phyloP scores from a whole-genome alignment of 2,113 vertebrate species.

The Salvelinus sp. region DNA sequence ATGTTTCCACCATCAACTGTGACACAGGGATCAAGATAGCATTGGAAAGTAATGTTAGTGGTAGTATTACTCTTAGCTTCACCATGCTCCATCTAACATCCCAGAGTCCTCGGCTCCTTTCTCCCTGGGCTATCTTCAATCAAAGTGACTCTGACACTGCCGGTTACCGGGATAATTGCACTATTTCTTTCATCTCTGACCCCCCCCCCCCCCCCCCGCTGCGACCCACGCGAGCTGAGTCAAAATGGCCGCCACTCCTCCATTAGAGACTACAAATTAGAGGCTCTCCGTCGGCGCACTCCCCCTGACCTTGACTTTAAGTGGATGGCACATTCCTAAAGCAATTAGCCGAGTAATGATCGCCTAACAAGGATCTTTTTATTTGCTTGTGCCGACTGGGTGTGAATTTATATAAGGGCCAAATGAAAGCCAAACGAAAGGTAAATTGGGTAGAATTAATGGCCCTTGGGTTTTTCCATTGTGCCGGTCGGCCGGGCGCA shows the following conservation, averaged over 20 bases:
- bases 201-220: conserved; percentile 57
- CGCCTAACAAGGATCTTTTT: conserved; percentile 76
- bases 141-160: conserved; percentile 55
- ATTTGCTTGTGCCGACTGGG: conserved; percentile 74
- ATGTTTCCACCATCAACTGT: conserved; percentile 64
- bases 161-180: conserved; percentile 70
- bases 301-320: conserved; percentile 76
- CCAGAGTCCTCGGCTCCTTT: conserved; percentile 32
- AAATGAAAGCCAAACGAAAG: conserved; percentile 73
- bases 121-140: conserved; percentile 47
- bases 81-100: conserved; percentile 38
- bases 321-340: conserved; percentile 73
- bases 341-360: conserved; percentile 80
- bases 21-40: conserved; percentile 59
- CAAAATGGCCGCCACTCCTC: conserved; percentile 58
- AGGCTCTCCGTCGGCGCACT: conserved; percentile 53
- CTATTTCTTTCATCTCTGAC: conserved; percentile 71
- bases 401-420: conserved; percentile 65
- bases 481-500: conserved; percentile 45
- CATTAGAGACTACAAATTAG: conserved; percentile 70
- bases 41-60: conserved; percentile 43
- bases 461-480: conserved; percentile 73
- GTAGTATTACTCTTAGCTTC: conserved; percentile 32
- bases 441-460: conserved; percentile 81
- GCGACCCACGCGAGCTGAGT: conserved; percentile 41